phyloP scores from a whole-genome alignment of 1,140 invertebrate species.

The Metaphire vulgaris region DNA sequence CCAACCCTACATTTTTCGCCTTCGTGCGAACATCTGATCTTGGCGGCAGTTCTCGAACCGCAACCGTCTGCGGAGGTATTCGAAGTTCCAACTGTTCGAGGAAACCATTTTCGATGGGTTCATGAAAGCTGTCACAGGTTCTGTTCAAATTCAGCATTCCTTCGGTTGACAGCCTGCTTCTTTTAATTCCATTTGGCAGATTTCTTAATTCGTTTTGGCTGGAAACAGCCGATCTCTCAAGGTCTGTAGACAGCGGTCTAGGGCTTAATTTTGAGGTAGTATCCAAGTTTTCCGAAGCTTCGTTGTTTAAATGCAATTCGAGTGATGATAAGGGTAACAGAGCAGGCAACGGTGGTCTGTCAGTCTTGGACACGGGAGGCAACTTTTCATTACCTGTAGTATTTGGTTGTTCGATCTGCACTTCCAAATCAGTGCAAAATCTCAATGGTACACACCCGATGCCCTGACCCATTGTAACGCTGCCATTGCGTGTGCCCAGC shows the following conservation, averaged over 20 bases:
- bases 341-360: background rate
- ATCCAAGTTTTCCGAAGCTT: background rate
- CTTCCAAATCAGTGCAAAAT: too few relatives aligned
- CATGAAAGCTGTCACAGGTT: background rate
- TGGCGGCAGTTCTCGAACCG: background rate
- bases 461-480: background rate
- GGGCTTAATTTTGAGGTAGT: background rate
- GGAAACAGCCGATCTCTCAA: background rate
- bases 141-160: background rate
- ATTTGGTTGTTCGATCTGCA: background rate
- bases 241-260: background rate
- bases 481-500: background rate
- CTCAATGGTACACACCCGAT: background rate
- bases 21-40: too few relatives aligned
- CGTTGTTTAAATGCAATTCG: too few relatives aligned
- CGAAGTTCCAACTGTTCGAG: background rate
- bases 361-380: background rate
- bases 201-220: background rate
- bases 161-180: background rate
- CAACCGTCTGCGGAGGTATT: background rate
- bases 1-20: background rate
- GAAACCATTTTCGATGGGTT: background rate
- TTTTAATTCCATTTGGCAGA: background rate
- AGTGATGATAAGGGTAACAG: background rate
- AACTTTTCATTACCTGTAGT: background rate